Evolutionary conservation across 2,797 vertebrate genomes (phyloP).

Genomic region (Mormyrops attenuatus): DNA sequence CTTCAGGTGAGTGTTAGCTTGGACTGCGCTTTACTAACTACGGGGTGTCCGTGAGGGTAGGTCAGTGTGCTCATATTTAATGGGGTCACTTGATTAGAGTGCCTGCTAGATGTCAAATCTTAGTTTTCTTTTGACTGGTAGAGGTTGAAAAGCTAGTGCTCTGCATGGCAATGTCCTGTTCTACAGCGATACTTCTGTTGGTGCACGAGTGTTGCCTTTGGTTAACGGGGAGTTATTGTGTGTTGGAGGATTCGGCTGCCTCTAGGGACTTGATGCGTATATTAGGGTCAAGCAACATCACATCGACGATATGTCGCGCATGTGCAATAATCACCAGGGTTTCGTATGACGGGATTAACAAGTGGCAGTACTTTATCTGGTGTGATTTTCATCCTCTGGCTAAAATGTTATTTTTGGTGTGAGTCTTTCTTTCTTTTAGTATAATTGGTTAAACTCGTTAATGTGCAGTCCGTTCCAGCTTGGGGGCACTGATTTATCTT

Average conservation of each 20-base stretch:
- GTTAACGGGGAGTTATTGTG: not conserved
- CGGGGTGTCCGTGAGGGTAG: not conserved
- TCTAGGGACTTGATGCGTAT: not conserved
- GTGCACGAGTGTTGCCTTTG: not conserved
- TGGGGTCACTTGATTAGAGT: not conserved
- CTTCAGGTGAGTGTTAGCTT: conserved; percentile 78
- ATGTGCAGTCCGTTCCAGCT: not conserved
- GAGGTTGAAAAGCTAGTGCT: not conserved
- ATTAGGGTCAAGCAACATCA: too few species aligned
- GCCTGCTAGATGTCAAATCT: not conserved
- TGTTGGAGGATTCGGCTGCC: not conserved
- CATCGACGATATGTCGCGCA: not conserved
- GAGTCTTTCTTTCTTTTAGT: not conserved
- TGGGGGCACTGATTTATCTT: not conserved
- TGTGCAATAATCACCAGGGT: not conserved
- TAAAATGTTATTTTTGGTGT: not conserved
- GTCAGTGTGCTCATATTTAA: not conserved
- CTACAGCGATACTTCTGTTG: not conserved
- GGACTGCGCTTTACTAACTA: not conserved
- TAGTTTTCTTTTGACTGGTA: not conserved
- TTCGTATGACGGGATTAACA: not conserved
- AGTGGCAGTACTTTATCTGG: not conserved
- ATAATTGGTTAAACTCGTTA: not conserved
- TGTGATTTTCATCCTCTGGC: not conserved
- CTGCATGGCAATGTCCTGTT: not conserved